Percentiles rank a stretch among this genome's conserved stretches.
Evolutionary conservation across 2,888 invertebrate genomes (phyloP).

Genomic region (Cephus spinipes): DNA sequence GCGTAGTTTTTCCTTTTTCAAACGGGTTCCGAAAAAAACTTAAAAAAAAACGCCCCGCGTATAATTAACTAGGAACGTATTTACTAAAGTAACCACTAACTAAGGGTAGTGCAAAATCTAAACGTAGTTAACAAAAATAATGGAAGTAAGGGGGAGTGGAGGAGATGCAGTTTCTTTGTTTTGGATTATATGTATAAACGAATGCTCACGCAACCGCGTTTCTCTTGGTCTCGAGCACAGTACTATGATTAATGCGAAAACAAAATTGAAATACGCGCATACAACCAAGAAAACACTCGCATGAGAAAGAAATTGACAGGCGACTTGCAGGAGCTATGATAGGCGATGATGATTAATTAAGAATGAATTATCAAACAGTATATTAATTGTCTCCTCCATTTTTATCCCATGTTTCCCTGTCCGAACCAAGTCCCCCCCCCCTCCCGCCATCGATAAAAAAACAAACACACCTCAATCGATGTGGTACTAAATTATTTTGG

Average conservation of each 20-base stretch:
- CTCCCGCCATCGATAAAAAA: background rate
- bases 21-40: conserved; percentile 29
- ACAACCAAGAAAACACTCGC: background rate
- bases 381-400: conserved; percentile 28
- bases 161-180: background rate
- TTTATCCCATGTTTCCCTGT: conserved; percentile 25
- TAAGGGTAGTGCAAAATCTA: conserved; percentile 38
- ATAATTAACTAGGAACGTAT: conserved; percentile 23
- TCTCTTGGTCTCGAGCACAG: background rate
- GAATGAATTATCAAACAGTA: conserved; percentile 37
- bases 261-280: too few species aligned
- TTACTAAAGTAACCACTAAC: conserved; percentile 37
- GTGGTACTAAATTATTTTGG: conserved; percentile 57
- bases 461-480: conserved; percentile 39
- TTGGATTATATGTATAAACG: background rate
- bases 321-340: conserved; percentile 12
- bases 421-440: background rate
- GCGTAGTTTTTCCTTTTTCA: conserved; percentile 35
- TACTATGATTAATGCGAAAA: too few species aligned
- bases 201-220: background rate
- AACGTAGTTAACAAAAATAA: conserved; percentile 34
- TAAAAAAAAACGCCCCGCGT: background rate
- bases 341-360: conserved; percentile 41
- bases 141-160: background rate
- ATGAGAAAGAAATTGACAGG: conserved; percentile 1